Evolutionary conservation across 1,140 invertebrate species (phyloP).

Genomic region (Limonius californicus): DNA sequence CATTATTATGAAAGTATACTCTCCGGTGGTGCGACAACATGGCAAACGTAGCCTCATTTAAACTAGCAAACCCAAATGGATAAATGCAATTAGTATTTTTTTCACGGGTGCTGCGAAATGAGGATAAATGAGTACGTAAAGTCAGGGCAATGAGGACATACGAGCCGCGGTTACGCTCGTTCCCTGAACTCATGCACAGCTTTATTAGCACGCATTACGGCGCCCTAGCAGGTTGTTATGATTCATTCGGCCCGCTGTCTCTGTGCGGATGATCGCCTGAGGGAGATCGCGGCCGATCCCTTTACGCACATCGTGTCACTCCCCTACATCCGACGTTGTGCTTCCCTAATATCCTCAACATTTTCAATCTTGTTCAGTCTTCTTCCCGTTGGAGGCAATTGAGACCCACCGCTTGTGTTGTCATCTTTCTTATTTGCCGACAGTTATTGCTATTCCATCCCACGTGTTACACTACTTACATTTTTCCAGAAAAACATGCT

Average conservation of each 20-base stretch:
- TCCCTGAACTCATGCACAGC: constrained; percentile 15
- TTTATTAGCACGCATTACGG: constrained; percentile 21
- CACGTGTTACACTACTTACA: too few species aligned
- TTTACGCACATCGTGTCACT: neutral
- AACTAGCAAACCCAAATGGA: constrained; percentile 43
- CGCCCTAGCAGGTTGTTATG: constrained; percentile 11
- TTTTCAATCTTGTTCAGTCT: too few species aligned
- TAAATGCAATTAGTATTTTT: constrained; percentile 42
- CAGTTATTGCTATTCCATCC: too few species aligned
- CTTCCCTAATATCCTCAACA: too few species aligned
- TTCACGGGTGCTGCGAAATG: constrained; percentile 33
- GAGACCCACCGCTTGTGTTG: too few species aligned
- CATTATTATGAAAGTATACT: neutral
- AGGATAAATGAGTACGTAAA: constrained; percentile 38
- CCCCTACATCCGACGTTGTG: too few species aligned
- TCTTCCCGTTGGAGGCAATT: too few species aligned
- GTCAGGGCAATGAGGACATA: constrained; percentile 38
- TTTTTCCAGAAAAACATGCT: too few species aligned
- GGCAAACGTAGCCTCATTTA: constrained; percentile 29
- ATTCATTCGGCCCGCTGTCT: constrained; percentile 8
- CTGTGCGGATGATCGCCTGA: constrained; percentile 6
- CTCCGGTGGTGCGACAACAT: neutral
- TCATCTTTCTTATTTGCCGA: too few species aligned
- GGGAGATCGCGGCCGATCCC: neutral
- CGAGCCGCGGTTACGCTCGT: constrained; percentile 23